Evolutionary conservation across 2,797 vertebrate species (phyloP).

Genomic region (Denticeps clupeoides): DNA sequence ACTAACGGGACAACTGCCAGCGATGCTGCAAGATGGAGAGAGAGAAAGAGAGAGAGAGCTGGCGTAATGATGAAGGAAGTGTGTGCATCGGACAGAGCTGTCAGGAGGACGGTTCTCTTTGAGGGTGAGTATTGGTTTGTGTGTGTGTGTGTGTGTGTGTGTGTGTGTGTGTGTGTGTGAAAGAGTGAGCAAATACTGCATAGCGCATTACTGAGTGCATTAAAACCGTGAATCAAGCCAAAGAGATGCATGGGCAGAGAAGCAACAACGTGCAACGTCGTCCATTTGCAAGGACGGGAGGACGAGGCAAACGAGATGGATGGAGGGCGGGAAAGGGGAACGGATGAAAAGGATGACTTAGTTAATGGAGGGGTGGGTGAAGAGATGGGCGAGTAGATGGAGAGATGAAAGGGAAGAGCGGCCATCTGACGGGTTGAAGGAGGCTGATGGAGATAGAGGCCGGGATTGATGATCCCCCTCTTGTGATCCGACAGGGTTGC

Average conservation of each 20-base stretch:
- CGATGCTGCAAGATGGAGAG: too few species aligned
- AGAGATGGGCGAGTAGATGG: not conserved
- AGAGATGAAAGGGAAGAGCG: not conserved
- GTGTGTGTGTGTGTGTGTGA: not conserved
- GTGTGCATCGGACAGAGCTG: too few species aligned
- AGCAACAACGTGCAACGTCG: too few species aligned
- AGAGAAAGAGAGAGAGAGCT: too few species aligned
- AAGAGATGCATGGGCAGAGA: not conserved
- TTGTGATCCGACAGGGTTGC: too few species aligned
- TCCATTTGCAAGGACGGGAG: not conserved
- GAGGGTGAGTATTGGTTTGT: not conserved
- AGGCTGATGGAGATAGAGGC: not conserved
- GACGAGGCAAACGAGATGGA: not conserved
- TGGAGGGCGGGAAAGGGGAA: not conserved
- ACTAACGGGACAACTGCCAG: too few species aligned
- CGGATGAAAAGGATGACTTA: not conserved
- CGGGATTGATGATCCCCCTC: not conserved
- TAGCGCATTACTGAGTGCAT: too few species aligned
- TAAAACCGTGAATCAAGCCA: too few species aligned
- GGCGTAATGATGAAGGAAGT: too few species aligned
- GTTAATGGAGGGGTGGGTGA: not conserved
- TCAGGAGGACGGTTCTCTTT: too few species aligned
- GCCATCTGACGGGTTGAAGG: not conserved
- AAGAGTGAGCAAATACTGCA: too few species aligned
- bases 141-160: conserved; percentile 15